Evolutionary conservation across 2,888 invertebrate species (phyloP), one percentile per base, ranked within the genome.

Genomic region (Conus canariensis): DNA sequence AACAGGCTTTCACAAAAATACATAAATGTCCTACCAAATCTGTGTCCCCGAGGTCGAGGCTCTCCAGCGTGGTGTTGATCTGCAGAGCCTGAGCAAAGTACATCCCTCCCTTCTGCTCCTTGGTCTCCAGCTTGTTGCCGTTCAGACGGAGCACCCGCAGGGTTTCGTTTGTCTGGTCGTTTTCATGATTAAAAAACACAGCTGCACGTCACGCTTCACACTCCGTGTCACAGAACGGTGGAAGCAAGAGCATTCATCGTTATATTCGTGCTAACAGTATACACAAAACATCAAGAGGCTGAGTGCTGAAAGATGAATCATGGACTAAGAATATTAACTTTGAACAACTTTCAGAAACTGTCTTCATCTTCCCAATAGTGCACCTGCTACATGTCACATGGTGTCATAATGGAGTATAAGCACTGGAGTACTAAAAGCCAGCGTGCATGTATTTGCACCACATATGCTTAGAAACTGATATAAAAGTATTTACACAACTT

Each of bases 71-170:
- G 56, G 93, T 93, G 92, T 96, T 96, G 86, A 96, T 92, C 93
- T 96, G 96, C 60, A 96, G 91, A 87, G 95, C 95, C 92, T 96
- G 95, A 80, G 96, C 96, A 92, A 96, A 95, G 85, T 92, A 94
- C 95, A 96, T 95, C 6, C 96, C 96, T 12, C 96, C 96, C 85
- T 94, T 94, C 92, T 96, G 95, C 8, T 89, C 91, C 86, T 94
- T 94, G 92, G 96, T 95, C 19, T 90, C 92, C 85, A 96, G 96
- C 91, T 96, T 96, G 93, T 96, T 96, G 6, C 96, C 96, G 89
- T 94, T 96, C 90, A 96, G 88, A 80, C 95, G 92, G 83, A 96
- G 91, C 8, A 93, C 88, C 85, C 89, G 91, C 90, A 96, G 90
- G 22, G 93, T 93, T 60, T 93, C 92, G 92, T 96, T 96, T 88